Base-by-base conservation (phyloP, 2,113 vertebrate genomes). In the Holacanthus passer region DNA sequence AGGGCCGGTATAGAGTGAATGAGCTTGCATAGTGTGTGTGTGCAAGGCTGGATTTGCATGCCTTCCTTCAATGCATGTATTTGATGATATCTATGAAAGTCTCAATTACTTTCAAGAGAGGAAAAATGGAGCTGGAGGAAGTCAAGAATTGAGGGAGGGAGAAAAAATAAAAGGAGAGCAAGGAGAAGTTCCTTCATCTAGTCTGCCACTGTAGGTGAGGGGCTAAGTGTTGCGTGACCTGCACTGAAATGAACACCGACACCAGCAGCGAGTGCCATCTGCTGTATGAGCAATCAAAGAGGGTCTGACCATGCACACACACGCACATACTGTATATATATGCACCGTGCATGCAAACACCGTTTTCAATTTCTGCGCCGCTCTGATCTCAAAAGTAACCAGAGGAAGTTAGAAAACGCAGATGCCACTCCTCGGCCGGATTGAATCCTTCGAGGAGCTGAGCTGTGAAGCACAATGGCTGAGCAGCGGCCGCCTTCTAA, bases 181-280 rank as follows among this genome's bases (percentile, higher is more conserved):
- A 9, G 10, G 20, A 78, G 65, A 79, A 9, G 29, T 19, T 66
- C 32, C 10, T 59, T 71, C 35, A 22, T 77, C 22, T 43, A 7
- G 43, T 66, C 31, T 65, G n/a, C n/a, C n/a, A 37, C 73, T 71
- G 48, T 73, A 41, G 67, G 29, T 53, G 32, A 81, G 31, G 50
- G 67, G 48, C 58, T 73, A 81, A 81, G 77, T 19, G 56, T 89
- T 79, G 82, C 63, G 66, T 92, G 89, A 90, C 75, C 76, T 48
- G 71, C 72, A 48, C 75, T 74, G 62, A 65, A 86, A 85, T 86
- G 41, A 89, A 73, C 73, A 78, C 78, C 43, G 89, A 87, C 89
- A 82, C 80, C 72, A 90, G 88, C 79, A 82, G 87, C 65, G 78
- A 82, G 79, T 80, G 82, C 93, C 93, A 94, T 94, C 89, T 95